Conservation (phyloP, 2,888 invertebrate species). For the Spisula solida region DNA sequence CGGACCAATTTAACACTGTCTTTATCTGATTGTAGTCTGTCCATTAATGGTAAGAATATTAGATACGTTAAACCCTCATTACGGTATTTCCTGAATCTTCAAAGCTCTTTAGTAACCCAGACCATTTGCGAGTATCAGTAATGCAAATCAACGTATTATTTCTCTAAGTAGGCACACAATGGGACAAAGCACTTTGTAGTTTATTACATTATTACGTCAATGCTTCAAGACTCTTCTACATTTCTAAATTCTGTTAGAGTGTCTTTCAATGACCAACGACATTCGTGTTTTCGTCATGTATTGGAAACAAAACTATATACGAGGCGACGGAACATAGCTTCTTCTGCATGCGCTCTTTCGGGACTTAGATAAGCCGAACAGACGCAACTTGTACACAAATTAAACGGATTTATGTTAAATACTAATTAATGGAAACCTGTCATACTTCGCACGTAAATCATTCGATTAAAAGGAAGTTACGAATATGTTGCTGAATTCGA, state of each 20-base stretch:
- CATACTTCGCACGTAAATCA: not conserved
- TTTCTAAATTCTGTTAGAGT: not conserved
- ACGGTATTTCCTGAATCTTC: no score
- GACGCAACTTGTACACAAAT: not conserved
- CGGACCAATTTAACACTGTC: no score
- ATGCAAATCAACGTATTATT: not conserved
- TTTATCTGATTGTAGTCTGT: no score
- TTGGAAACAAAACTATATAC: not conserved
- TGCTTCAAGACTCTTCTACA: not conserved
- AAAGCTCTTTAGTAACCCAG: no score
- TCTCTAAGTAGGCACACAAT: not conserved
- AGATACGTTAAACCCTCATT: no score
- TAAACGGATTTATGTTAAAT: not conserved
- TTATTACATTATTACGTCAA: not conserved
- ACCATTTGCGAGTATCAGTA: no score
- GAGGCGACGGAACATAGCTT: not conserved
- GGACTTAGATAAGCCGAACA: no score
- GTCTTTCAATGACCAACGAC: not conserved
- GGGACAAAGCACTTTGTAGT: not conserved
- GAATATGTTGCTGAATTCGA: constrained; percentile 1
- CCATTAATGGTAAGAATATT: no score
- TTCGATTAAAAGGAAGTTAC: not conserved
- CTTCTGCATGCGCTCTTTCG: not conserved
- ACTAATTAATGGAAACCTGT: not conserved
- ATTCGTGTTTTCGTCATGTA: not conserved